Percentiles rank a stretch among this genome's conserved stretches.
phyloP scores from a whole-genome alignment of 2,113 vertebrate species.

The Otis tarda region DNA sequence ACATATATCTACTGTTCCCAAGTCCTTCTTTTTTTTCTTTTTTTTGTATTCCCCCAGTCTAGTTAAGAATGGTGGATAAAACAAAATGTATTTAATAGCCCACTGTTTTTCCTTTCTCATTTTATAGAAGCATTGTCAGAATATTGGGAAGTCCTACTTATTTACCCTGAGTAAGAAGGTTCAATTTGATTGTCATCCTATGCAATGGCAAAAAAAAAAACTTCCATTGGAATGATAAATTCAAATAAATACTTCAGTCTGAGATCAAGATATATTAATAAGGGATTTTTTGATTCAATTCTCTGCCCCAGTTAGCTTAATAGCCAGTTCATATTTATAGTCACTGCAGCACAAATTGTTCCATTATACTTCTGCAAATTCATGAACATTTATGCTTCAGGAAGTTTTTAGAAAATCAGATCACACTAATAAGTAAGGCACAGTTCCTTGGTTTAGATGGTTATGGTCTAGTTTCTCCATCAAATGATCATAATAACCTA shows the following conservation, averaged over 20 bases:
- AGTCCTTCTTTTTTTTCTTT: background rate
- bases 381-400: slow-evolving; percentile 50
- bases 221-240: background rate
- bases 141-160: background rate
- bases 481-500: slow-evolving; percentile 35
- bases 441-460: slow-evolving; percentile 34
- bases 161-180: background rate
- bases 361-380: slow-evolving; percentile 64
- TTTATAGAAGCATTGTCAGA: background rate
- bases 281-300: slow-evolving; percentile 51
- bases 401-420: slow-evolving; percentile 46
- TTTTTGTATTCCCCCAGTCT: background rate
- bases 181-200: background rate
- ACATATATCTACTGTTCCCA: background rate
- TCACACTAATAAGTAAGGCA: slow-evolving; percentile 49
- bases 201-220: background rate
- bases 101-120: background rate
- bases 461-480: slow-evolving; percentile 45
- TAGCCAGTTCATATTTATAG: slow-evolving; percentile 49
- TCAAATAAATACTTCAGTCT: slow-evolving; percentile 31
- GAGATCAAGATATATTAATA: slow-evolving; percentile 35
- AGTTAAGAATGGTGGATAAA: background rate
- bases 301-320: slow-evolving; percentile 56
- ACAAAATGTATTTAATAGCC: background rate
- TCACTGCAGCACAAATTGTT: slow-evolving; percentile 51